These are phyloP conservation scores for Tiliacea citrago DNA, from an alignment of 2,888 invertebrate genomes.

Conservation along the genomic window DNA sequence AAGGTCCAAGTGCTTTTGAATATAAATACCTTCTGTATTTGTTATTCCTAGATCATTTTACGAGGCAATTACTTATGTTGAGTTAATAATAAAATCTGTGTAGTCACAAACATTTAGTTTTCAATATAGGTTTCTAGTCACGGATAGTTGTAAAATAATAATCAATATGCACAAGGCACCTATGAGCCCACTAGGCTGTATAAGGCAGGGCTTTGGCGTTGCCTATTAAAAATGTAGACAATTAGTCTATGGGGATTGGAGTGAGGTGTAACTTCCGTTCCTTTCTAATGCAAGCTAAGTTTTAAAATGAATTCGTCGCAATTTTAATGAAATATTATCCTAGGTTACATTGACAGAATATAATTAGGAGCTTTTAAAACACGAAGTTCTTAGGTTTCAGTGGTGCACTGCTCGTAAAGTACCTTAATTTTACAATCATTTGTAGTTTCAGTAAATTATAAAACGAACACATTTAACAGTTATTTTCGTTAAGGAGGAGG, in stretches of 20 bases:
- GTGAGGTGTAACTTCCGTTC: conserved; percentile 74
- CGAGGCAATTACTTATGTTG: conserved; percentile 4
- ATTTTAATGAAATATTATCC: background rate
- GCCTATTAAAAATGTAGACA: conserved; percentile 66
- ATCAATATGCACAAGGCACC: conserved; percentile 66
- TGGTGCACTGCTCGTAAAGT: too few relatives aligned
- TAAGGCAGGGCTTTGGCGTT: conserved; percentile 66
- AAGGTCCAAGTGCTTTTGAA: background rate
- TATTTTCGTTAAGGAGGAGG: background rate
- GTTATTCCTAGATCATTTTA: conserved; percentile 8
- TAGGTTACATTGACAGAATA: background rate
- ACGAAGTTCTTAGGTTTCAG: too few relatives aligned
- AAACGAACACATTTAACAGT: background rate
- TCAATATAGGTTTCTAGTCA: conserved; percentile 50
- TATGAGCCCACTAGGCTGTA: conserved; percentile 63
- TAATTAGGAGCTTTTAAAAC: too few relatives aligned
- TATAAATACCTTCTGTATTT: conserved; percentile 17
- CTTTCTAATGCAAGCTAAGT: conserved; percentile 62
- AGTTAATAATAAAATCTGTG: conserved; percentile 2
- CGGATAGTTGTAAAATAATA: conserved; percentile 43
- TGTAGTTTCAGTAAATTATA: background rate
- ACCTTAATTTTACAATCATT: background rate
- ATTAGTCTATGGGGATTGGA: conserved; percentile 77
- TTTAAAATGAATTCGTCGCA: conserved; percentile 43
- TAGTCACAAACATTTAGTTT: conserved; percentile 2